Base-by-base conservation (phyloP, 2,888 invertebrate genomes). In the Hololepta plana region DNA sequence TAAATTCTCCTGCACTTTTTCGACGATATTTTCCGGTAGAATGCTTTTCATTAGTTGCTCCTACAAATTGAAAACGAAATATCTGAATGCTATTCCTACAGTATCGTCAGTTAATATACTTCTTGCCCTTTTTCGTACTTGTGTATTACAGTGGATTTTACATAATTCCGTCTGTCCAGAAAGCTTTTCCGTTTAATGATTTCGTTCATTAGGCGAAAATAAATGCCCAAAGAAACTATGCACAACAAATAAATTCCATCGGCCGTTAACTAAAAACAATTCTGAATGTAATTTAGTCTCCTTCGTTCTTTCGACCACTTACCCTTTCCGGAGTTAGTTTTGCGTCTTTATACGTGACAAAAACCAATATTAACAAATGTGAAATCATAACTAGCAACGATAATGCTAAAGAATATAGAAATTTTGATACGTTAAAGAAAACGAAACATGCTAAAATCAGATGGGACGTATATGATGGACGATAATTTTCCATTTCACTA, bases 191-290 rank as follows among this genome's bases (percentile, higher is more conserved):
- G 60, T 35, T 84, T 77, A 10, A 82, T 76, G 23, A 90, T 73
- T 55, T 91, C 90, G 35, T 80, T 81, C 67, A 88, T 72, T 38
- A 81, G 68, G 28, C 85, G 72, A 51, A 84, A 84, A 57, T 81
- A 87, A n/a, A 85, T 57, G 3, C 91, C 90, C 50, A 88, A 62
- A 8, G 72, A 59, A 47, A 87, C 88, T 5, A 81, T 70, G 36
- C 79, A 76, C 9, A 69, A 40, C 32, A 77, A 61, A 46, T 73
- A 77, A 34, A 81, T 61, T 14, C 66, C 55, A 44, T 88, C 87
- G 5, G 76, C 71, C 21, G 32, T 34, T 21, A 40, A 23, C 44
- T 44, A 21, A 17, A 43, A 39, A 19, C 4, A 9, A 27, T n/a
- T n/a, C n/a, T n/a, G n/a, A 20, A 20, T 10, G 19, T 4, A 4